Base-by-base conservation (phyloP, 1,140 invertebrate species). In the Drosophila subpulchrella region DNA sequence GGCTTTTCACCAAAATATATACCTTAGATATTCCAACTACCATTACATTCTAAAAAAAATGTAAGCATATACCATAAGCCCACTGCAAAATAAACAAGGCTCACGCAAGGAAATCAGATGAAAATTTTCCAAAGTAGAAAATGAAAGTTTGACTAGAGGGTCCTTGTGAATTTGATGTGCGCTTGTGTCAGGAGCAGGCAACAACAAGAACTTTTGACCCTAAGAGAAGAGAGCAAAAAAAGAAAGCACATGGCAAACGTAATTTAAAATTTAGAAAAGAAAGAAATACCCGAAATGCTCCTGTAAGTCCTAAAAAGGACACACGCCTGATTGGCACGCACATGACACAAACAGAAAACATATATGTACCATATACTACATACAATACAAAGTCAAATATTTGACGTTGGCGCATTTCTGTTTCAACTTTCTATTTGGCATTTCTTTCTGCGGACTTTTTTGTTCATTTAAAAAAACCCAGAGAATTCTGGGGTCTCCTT, bases 271-370 rank as follows among this genome's bases (percentile, higher is more conserved):
- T 79, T 76, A 71, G 71, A 73, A 88, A 83, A 67, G 66, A 71
- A 82, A 56, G 63, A 57, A 79, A 77, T 56, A 20, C 27, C 42
- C 67, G 47, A 15, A 54, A 59, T 51, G 46, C 54, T 46, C 39
- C 12, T 51, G 47, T 46, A 71, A 57, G 34, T 65, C 54, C 36
- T 36, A 50, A 62, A 83, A 85, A 68, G 83, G 78, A 85, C 83
- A 79, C 63, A 88, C 83, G 79, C 83, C 75, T 86, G 82, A 86
- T 86, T 86, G 82, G 83, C 82, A 86, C 82, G 79, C 82, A 86
- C 83, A 75, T 51, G 65, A 41, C 62, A 30, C 44, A 38, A 34
- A 51, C 77, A 76, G 60, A 54, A 44, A 24, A 60, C 24, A 41
- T 38, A 44, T 42, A 32, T 30, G 42, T 46, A 11, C 42, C 17